Evolutionary conservation across 2,113 vertebrate genomes (phyloP), one percentile per base, ranked within the genome.

Genomic region (Stigmatopora argus): DNA sequence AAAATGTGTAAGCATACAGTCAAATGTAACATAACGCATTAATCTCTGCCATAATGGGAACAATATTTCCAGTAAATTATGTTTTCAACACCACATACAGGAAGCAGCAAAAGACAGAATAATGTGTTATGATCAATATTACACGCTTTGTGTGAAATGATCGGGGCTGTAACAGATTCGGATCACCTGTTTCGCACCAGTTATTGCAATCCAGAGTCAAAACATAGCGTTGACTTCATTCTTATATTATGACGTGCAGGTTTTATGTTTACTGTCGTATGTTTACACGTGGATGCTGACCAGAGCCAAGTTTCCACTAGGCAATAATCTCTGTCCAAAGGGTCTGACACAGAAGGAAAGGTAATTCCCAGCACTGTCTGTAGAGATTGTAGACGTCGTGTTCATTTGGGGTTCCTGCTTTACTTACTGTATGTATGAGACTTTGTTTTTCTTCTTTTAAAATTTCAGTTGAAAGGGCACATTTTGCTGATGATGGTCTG

Each of bases 261-360:
- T 74, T 73, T 83, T 75, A 76, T 86, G 80, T 87, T 79, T 82
- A 81, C 83, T 85, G 70, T 63, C 48, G 75, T 80, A 76, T 75
- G 74, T 80, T 78, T 74, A 63, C 66, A 82, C 85, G 78, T 81
- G 73, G 82, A 84, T 21, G 69, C 26, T 74, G 65, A 78, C 35
- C 73, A 71, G 84, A 74, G 86, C 88, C 87, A 88, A 87, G 85
- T 90, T 90, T 90, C 87, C 88, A 80, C 74, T 68, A 5, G 83
- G 67, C 67, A 71, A 45, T 47, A 17, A 65, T 49, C 60, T 64
- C 53, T 10, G 47, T 78, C 66, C 60, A 62, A 60, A 62, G 9
- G 14, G 67, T 52, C 62, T 72, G 72, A 75, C 71, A 66, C 63
- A 80, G 35, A 44, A 66, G 81, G 82, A 35, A 35, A 66, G 82